Base-by-base conservation (phyloP, 1,140 invertebrate species). In the Bombus balteatus region DNA sequence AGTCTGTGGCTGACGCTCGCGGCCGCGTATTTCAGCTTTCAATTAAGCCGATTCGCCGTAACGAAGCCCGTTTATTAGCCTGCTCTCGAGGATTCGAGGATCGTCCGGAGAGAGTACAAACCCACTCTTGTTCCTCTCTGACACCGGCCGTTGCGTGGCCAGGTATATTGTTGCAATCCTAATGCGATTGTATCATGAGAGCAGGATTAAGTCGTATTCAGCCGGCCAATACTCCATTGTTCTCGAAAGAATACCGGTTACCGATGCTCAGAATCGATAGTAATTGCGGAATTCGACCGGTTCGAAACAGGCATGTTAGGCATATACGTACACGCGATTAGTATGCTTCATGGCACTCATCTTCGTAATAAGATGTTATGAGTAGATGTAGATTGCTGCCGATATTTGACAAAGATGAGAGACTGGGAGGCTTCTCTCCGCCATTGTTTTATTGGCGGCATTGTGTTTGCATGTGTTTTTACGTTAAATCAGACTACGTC, bases 101-200 rank as follows among this genome's bases (percentile, higher is more conserved):
- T 88, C 78, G 59, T 71, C 47, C 18, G 6, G 57, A 68, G 59
- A 62, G 28, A 62, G 10, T 72, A 32, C 62, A 32, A 89, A 81
- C 41, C 75, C 62, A 47, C 83, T 75, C 78, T 32, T 81, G 83
- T 76, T 65, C n/a, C 74, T 32, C 53, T 85, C 53, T 83, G 77
- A 87, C 81, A 80, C 62, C 70, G 85, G 80, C 82, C 73, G 32
- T 76, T 87, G 76, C 73, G 43, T 76, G 87, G 59, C 3, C 59
- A n/a, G 59, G 47, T 66, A 84, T 87, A 86, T 90, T 81, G 84
- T 68, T 62, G 80, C 59, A 75, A 59, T 89, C 89, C 88, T 89
- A 89, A 90, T 89, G 89, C 85, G 85, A 90, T 89, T 79, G 62
- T 84, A 85, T 87, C 89, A 79, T 81, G 81, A 73, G 77, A 81